Conservation (phyloP, 2,113 vertebrate species). For the Paracanthobrama guichenoti region DNA sequence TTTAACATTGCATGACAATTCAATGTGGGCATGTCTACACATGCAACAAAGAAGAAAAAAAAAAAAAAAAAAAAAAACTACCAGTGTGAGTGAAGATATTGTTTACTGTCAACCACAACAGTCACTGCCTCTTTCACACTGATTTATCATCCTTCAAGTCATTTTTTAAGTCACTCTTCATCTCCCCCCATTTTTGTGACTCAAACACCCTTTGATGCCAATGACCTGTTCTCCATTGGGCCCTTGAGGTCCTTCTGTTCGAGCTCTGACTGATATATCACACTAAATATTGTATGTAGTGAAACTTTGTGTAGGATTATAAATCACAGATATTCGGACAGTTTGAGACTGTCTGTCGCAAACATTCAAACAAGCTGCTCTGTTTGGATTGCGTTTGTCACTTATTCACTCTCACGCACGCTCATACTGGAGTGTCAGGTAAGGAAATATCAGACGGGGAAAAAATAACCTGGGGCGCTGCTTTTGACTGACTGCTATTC, state of each 20-base stretch:
- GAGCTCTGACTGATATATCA: neutral
- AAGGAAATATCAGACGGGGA: constrained; percentile 8
- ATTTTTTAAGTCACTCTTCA: constrained; percentile 35
- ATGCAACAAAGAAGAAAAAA: neutral
- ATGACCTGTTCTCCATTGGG: constrained; percentile 20
- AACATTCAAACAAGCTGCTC: constrained; percentile 11
- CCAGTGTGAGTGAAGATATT: constrained; percentile 10
- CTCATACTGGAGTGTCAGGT: constrained; percentile 24
- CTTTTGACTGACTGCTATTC: constrained; percentile 30
- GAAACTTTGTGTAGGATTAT: constrained; percentile 24
- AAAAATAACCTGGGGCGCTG: constrained; percentile 24
- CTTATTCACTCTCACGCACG: neutral
- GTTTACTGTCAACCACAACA: constrained; percentile 34
- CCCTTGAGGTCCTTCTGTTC: constrained; percentile 14
- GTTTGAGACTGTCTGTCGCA: neutral
- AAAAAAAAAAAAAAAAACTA: neutral
- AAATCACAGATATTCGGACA: constrained; percentile 32
- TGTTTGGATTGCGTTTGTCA: neutral
- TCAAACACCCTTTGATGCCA: constrained; percentile 23
- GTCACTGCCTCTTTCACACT: neutral
- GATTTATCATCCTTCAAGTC: constrained; percentile 31
- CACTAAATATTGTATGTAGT: constrained; percentile 49
- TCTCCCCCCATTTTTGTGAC: constrained; percentile 12
- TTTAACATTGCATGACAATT: neutral
- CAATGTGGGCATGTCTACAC: neutral